Conservation (phyloP, 2,113 vertebrate genomes). For the Myrmophylax atrothorax region DNA sequence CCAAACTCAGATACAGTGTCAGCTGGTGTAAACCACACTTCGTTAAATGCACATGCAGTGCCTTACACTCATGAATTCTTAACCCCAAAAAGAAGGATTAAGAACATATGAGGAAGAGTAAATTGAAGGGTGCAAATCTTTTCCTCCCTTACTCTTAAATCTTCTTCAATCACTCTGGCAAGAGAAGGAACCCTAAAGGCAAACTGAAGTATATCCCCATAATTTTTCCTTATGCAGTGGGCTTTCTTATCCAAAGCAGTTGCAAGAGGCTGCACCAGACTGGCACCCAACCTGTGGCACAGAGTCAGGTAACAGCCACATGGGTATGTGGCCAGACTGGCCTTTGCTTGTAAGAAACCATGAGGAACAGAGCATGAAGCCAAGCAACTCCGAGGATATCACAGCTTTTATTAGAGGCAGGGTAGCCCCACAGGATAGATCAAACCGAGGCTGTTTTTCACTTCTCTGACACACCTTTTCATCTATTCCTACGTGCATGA, state of each 20-base stretch:
- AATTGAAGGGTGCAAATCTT: not conserved
- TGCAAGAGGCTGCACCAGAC: not conserved
- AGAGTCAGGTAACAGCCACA: accelerated
- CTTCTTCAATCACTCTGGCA: not conserved
- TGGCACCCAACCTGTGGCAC: not conserved
- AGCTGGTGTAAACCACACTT: not conserved
- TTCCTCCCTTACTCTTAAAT: not conserved
- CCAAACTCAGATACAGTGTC: not conserved
- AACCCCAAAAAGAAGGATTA: not conserved
- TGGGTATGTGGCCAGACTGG: not conserved
- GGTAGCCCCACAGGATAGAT: not conserved
- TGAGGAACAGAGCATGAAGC: not conserved
- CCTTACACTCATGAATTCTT: not conserved
- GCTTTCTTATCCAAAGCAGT: not conserved
- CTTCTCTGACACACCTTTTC: not conserved
- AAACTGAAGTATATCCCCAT: accelerated
- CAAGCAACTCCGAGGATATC: not conserved
- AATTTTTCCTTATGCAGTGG: not conserved
- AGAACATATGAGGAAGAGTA: not conserved
- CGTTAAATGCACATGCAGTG: not conserved
- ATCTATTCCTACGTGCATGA: not conserved
- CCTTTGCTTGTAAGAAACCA: not conserved
- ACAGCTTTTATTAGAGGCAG: not conserved
- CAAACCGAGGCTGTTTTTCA: not conserved
- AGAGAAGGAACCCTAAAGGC: not conserved